Percentiles rank a stretch among this genome's conserved stretches.
These are phyloP conservation scores for Dugesia japonica DNA, from an alignment of 2,888 invertebrate genomes.

Conservation along the genomic window DNA sequence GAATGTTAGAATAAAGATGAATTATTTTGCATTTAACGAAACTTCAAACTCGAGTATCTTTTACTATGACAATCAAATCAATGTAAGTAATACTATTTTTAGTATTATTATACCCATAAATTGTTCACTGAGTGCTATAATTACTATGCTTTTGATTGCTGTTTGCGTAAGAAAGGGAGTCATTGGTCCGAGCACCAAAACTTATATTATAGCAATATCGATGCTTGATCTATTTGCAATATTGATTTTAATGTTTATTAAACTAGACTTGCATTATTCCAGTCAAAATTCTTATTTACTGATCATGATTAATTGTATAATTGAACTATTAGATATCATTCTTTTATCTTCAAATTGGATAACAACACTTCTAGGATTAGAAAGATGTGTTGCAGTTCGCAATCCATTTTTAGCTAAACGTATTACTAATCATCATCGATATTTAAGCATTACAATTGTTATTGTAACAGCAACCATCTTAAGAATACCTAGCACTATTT, in stretches of 20 bases:
- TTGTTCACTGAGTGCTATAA: not conserved
- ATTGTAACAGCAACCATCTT: not conserved
- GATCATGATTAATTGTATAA: not conserved
- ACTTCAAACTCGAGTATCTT: too few species aligned
- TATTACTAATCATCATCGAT: constrained; percentile 21
- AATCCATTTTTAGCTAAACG: constrained; percentile 27
- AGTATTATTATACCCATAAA: not conserved
- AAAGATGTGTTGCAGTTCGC: constrained; percentile 23
- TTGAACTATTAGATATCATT: constrained; percentile 23
- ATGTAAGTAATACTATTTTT: not conserved
- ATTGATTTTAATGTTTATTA: not conserved
- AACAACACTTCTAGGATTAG: constrained; percentile 21
- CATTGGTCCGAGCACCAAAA: not conserved
- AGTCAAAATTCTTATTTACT: not conserved
- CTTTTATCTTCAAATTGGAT: constrained; percentile 28
- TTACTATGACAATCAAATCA: not conserved
- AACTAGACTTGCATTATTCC: not conserved
- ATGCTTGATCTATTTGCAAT: not conserved
- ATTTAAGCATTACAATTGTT: not conserved
- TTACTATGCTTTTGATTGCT: not conserved
- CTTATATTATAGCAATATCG: not conserved
- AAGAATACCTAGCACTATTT: constrained; percentile 10
- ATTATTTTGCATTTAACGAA: too few species aligned
- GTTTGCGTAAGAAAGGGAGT: not conserved
- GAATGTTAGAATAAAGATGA: too few species aligned